phyloP scores from a whole-genome alignment of 1,140 invertebrate genomes.

The Lepidurus packardi region DNA sequence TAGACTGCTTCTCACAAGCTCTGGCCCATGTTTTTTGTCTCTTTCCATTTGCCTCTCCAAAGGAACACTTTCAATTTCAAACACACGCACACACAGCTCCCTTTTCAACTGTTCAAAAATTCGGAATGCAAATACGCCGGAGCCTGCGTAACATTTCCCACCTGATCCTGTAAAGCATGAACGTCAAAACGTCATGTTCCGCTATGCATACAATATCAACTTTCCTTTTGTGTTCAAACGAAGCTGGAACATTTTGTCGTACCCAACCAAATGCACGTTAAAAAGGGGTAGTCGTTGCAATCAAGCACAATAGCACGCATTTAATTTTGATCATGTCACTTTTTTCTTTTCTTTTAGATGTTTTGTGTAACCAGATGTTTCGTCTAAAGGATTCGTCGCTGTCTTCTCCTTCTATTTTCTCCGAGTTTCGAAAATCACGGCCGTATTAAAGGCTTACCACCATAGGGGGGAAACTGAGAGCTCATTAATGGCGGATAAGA shows the following conservation, averaged over 20 bases:
- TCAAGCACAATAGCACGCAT: too few species aligned
- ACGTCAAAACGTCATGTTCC: background rate
- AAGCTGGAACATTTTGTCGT: too few species aligned
- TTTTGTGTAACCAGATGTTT: too few species aligned
- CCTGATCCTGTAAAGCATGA: background rate
- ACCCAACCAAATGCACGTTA: too few species aligned
- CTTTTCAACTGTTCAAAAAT: background rate
- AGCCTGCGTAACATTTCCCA: background rate
- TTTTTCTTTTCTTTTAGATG: too few species aligned
- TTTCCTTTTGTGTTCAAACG: too few species aligned
- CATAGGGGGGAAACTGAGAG: conserved; percentile 26
- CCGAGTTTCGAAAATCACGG: background rate
- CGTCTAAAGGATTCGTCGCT: too few species aligned
- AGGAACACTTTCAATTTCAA: background rate
- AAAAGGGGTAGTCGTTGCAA: too few species aligned
- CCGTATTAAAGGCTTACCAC: conserved; percentile 28
- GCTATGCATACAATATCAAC: too few species aligned
- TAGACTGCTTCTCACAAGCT: background rate
- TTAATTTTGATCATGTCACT: too few species aligned
- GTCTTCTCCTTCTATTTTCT: background rate
- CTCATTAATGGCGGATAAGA: conserved; percentile 5
- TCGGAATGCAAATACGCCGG: background rate
- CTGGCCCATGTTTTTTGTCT: background rate
- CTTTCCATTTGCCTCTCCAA: background rate
- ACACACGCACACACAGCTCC: background rate